A percentile compares a stretch with the other conserved stretches of the same genome.
phyloP scores from a whole-genome alignment of 1,140 invertebrate genomes.

The Orius insidiosus region DNA sequence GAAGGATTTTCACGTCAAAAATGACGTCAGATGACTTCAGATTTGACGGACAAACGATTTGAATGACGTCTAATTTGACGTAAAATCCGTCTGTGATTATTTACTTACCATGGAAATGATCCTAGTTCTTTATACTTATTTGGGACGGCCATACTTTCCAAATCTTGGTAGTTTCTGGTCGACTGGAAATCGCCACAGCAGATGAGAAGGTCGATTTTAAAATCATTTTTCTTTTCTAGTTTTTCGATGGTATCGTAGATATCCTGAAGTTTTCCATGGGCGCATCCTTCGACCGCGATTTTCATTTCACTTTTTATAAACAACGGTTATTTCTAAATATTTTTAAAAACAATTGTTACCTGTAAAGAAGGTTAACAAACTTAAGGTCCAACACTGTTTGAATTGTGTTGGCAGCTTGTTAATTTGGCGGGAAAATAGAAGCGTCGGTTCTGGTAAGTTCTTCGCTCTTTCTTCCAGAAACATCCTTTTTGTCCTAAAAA shows the following conservation, averaged over 20 bases:
- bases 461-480: no score
- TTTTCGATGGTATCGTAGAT: conserved; percentile 75
- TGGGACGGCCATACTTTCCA: conserved; percentile 88
- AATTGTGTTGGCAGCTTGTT: no score
- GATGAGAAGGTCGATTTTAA: conserved; percentile 75
- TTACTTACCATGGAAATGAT: conserved; percentile 83
- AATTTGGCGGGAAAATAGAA: no score
- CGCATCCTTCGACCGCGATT: conserved; percentile 92
- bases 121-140: conserved; percentile 80
- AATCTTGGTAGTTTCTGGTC: conserved; percentile 55
- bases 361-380: neutral
- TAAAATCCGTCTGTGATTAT: no score
- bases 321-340: neutral
- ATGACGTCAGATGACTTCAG: neutral
- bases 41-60: neutral
- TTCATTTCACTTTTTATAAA: conserved; percentile 47
- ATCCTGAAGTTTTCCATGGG: conserved; percentile 89
- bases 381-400: no score
- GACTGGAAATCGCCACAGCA: conserved; percentile 98
- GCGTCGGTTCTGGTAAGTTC: no score
- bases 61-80: no score
- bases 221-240: conserved; percentile 46
- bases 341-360: neutral
- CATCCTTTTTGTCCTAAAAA: no score
- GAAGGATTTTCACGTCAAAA: no score